Evolutionary conservation across 2,797 vertebrate species (phyloP).

Genomic region (Falco peregrinus): DNA sequence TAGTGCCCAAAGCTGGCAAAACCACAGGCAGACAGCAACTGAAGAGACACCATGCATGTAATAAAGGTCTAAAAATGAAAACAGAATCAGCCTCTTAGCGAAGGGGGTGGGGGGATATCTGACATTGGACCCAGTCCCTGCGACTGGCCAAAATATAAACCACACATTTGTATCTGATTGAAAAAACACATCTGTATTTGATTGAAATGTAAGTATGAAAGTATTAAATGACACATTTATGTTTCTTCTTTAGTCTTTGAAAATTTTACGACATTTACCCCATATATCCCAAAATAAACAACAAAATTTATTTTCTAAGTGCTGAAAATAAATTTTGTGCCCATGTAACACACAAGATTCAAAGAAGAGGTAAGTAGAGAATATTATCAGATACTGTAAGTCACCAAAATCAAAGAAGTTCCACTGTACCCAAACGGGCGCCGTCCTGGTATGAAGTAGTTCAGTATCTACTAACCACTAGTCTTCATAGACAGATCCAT

Average conservation of each 20-base stretch:
- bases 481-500: background rate
- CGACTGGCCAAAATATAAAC: background rate
- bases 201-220: background rate
- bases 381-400: background rate
- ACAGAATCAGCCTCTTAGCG: background rate
- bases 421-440: background rate
- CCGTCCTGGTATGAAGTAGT: background rate
- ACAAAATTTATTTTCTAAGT: background rate
- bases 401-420: background rate
- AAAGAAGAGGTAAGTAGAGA: background rate
- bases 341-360: background rate
- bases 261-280: background rate
- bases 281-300: background rate
- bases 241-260: background rate
- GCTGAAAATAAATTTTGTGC: background rate
- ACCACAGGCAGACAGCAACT: background rate
- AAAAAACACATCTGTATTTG: background rate
- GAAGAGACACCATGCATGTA: background rate
- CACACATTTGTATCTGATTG: background rate
- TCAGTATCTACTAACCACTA: background rate
- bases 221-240: background rate
- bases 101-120: background rate
- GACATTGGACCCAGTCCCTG: background rate
- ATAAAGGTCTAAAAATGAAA: background rate
- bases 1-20: background rate